phyloP scores from a whole-genome alignment of 2,888 invertebrate genomes.

The Andricus quercusramuli region DNA sequence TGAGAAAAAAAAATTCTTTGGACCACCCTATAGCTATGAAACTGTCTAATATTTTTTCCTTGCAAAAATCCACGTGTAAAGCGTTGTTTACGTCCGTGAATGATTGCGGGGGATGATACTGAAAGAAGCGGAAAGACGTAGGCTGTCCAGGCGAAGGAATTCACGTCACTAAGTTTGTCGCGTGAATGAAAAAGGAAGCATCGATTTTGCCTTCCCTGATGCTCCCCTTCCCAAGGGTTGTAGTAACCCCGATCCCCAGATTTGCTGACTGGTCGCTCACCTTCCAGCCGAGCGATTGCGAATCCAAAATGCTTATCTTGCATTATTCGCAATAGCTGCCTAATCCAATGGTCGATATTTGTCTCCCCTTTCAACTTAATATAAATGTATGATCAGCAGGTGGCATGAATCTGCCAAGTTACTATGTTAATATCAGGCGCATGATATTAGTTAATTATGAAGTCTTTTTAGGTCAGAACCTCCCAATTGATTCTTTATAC shows the following conservation, averaged over 20 bases:
- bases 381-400: conserved; percentile 16
- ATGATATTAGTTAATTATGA: no score
- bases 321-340: conserved; percentile 25
- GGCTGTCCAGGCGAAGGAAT: not conserved
- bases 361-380: conserved; percentile 19
- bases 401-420: not conserved
- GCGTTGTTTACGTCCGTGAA: not conserved
- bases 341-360: conserved; percentile 31
- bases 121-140: not conserved
- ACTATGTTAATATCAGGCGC: not conserved
- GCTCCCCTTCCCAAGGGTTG: conserved; percentile 43
- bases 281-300: conserved; percentile 13
- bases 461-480: no score
- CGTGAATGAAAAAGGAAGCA: conserved; percentile 68
- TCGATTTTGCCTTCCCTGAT: conserved; percentile 58
- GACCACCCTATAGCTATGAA: no score
- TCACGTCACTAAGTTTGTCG: conserved; percentile 42
- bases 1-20: no score
- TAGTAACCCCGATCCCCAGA: conserved; percentile 53
- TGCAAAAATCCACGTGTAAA: not conserved
- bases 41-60: no score
- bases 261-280: conserved; percentile 51
- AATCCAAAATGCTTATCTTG: conserved; percentile 27
- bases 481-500: no score
- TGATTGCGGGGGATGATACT: not conserved